Evolutionary conservation across 2,888 invertebrate species (phyloP), one percentile per base, ranked within the genome.

Genomic region (Clusia tigrina): DNA sequence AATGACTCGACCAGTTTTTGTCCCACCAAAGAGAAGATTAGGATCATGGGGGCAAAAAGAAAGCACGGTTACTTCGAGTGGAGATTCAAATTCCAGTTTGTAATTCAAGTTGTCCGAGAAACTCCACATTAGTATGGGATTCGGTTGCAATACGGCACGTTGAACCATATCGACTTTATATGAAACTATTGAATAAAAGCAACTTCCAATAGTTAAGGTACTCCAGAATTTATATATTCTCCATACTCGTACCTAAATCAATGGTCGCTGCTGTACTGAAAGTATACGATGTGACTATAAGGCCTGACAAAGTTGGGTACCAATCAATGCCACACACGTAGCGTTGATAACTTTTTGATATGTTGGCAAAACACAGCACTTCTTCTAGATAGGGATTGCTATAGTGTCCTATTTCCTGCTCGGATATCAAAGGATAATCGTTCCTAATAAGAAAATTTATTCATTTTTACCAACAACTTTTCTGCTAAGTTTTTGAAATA

Each of bases 101-200:
- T 91, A 91, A 24, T 87, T 83, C 2, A 93, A 81, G 60, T 87
- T 88, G 70, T 93, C 91, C 25, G 86, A 85, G 67, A 91, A 90
- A 69, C 91, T 90, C 92, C 93, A 93, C 69, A 92, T 85, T 65
- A 92, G 84, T 1, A 91, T 89, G 0, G 89, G 88, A 79, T 91
- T 90, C 2, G 87, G 79, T 2, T 88, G 88, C 59, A 89, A 86
- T 0, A 88, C 86, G 1, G 88, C 86, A 71, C 87, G 83, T 76
- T 86, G 85, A 22, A 88, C 85, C 1, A 83, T 81, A 73, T 88
- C 87, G 5, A 79, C 77, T 3, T 83, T 82, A 9, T 76, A 63
- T 1, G 71, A 66, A 15, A 69, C 74, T 72, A 56, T 38, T 15
- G 23, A 15, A n/a, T n/a, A n/a, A n/a, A n/a, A n/a, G n/a, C n/a